phyloP scores from a whole-genome alignment of 2,797 vertebrate genomes.

The Agapornis canus region DNA sequence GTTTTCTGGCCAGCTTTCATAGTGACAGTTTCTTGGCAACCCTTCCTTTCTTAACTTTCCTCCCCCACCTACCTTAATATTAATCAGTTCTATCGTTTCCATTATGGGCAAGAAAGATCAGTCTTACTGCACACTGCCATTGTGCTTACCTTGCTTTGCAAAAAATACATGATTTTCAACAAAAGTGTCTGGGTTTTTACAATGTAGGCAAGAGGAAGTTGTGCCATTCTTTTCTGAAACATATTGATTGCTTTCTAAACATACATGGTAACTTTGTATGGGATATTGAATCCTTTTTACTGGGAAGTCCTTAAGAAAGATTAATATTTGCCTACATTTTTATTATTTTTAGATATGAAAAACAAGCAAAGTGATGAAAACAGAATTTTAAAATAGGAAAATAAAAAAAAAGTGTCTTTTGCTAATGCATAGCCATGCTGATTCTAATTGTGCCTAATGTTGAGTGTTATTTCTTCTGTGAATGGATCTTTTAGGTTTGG shows the following conservation, averaged over 20 bases:
- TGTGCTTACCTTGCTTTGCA: background rate
- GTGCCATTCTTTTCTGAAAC: background rate
- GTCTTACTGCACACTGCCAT: rapidly evolving
- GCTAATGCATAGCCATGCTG: background rate
- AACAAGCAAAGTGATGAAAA: background rate
- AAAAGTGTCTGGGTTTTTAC: background rate
- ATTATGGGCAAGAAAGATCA: background rate
- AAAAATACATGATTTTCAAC: background rate
- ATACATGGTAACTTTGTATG: background rate
- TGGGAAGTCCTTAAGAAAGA: background rate
- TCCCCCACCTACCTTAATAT: background rate
- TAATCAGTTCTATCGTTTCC: background rate
- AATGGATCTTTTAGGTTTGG: background rate
- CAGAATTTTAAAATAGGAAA: background rate
- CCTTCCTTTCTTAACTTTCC: background rate
- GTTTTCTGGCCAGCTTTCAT: background rate
- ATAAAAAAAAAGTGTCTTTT: background rate
- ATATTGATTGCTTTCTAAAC: background rate
- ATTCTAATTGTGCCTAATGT: background rate
- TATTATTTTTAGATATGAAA: background rate
- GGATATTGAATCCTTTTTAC: background rate
- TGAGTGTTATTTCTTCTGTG: background rate
- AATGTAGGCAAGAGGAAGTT: background rate
- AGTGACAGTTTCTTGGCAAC: background rate
- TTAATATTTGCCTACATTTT: background rate